Base-by-base conservation (phyloP, 2,888 invertebrate species). In the Muschampia staudingeri region DNA sequence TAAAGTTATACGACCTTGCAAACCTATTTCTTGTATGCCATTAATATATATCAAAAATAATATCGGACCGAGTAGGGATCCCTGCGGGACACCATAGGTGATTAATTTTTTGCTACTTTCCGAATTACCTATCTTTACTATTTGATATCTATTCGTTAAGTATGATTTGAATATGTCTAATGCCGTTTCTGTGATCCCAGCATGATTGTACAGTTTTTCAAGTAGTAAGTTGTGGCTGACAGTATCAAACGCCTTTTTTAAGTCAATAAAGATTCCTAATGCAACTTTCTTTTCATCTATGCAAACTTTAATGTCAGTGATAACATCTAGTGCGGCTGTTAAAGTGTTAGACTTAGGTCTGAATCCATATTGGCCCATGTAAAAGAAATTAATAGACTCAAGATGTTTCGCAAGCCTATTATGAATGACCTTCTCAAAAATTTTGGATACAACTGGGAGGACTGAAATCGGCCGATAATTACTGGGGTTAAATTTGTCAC, bases 221-320 rank as follows among this genome's bases (percentile, higher is more conserved):
- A 65, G 25, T 9, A 65, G 30, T 7, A 44, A 69, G 44, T 30
- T 70, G 19, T 56, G 56, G 56, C 56, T 48, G 6, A 48, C 37
- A 5, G 37, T 37, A 37, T 37, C 37, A 7, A 37, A 37, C 7
- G 37, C 37, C 6, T 56, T 56, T 56, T 56, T 56, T 19, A 56
- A n/a, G 19, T 56, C 81, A 34, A 83, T 81, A n/a, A 84, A 82
- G 12, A 82, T 25, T 8, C 78, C 82, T 48, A 84, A n/a, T 2
- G 72, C 67, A 44, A 81, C 72, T 16, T 81, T 76, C n/a, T 14
- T 71, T 34, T 82, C 69, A 65, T 82, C 79, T 8, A 77, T 78
- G 6, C 25, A 11, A 9, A 52, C 11, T 78, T 71, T 81, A 12
- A 78, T 61, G 19, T 78, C 56, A 7, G 78, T 83, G 0, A 79